Base-by-base conservation (phyloP, 2,797 vertebrate species). In the Bradypodion pumilum region DNA sequence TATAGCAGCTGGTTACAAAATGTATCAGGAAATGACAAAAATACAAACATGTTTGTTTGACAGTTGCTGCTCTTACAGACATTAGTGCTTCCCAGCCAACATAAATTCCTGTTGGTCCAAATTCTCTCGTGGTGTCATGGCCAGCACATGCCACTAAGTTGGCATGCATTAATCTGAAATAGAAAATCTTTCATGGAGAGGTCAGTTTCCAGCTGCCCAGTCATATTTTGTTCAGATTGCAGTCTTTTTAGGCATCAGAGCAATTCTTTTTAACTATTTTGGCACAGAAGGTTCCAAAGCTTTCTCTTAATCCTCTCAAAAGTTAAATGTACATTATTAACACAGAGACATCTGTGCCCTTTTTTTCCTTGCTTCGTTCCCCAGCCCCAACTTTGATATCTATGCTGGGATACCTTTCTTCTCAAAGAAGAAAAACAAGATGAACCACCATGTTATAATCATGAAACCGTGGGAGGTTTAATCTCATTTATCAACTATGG, bases 271-370 rank as follows among this genome's bases (percentile, higher is more conserved):
- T 29, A 65, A 82, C 44, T 52, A 13, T 72, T 42, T 56, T 49
- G 44, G 6, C 5, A 49, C 37, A 37, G 59, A 60, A 12, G 68
- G 9, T 75, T 65, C 49, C 35, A 32, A 52, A 49, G 23, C 60
- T 52, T 73, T 60, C 29, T 29, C 66, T 70, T 70, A 12, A 37
- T n/a, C 15, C 52, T 7, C 19, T 37, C 42, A 37, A 44, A 78
- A 40, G 12, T 79, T 84, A 35, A 63, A 63, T 65, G 79, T 79
- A 74, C 59, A 74, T 74, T 74, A 52, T 65, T 79, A 73, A 63
- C 65, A 73, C 59, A 65, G 19, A 49, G 68, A 46, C 68, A 79
- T 83, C 74, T 78, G 65, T 62, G 65, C 60, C 83, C 37, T 19
- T 21, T 59, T 44, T 59, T n/a, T n/a, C n/a, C 74, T 72, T 42